These are phyloP conservation scores for Bombus waltoni DNA, from an alignment of 1,140 invertebrate species.

Conservation along the genomic window DNA sequence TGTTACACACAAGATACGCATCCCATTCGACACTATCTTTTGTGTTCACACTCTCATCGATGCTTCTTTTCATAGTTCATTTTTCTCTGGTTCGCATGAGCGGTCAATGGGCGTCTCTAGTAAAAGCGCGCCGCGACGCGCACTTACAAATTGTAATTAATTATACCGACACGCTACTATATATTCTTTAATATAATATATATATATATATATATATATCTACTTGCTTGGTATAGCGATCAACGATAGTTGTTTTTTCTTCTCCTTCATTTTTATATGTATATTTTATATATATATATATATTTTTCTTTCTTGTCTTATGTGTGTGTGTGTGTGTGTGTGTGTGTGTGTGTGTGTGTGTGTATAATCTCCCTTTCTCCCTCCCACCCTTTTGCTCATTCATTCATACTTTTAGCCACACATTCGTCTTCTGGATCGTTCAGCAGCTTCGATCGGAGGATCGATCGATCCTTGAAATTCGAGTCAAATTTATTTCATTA, in stretches of 20 bases:
- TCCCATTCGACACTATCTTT: background rate
- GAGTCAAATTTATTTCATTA: conserved; percentile 32
- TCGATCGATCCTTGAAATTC: background rate
- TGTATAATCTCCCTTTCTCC: background rate
- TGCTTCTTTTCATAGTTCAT: conserved; percentile 16
- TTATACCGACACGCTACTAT: conserved; percentile 71
- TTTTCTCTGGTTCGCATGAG: conserved; percentile 59
- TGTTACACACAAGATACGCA: conserved; percentile 41
- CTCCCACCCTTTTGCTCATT: background rate
- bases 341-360: too few relatives aligned
- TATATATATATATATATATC: conserved; percentile 66
- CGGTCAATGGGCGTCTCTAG: conserved; percentile 50
- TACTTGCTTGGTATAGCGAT: conserved; percentile 68
- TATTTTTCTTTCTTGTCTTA: conserved; percentile 29
- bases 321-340: background rate
- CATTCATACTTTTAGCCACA: background rate
- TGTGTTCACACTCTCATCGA: background rate
- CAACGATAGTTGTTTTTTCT: conserved; percentile 62
- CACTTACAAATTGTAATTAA: conserved; percentile 53
- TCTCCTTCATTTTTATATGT: conserved; percentile 29
- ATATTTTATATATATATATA: conserved; percentile 54
- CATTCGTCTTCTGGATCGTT: conserved; percentile 16
- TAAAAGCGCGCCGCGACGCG: conserved; percentile 50
- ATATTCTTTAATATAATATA: conserved; percentile 54
- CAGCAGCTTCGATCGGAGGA: conserved; percentile 52